phyloP scores from a whole-genome alignment of 2,113 vertebrate species.

The Melierax canorus region DNA sequence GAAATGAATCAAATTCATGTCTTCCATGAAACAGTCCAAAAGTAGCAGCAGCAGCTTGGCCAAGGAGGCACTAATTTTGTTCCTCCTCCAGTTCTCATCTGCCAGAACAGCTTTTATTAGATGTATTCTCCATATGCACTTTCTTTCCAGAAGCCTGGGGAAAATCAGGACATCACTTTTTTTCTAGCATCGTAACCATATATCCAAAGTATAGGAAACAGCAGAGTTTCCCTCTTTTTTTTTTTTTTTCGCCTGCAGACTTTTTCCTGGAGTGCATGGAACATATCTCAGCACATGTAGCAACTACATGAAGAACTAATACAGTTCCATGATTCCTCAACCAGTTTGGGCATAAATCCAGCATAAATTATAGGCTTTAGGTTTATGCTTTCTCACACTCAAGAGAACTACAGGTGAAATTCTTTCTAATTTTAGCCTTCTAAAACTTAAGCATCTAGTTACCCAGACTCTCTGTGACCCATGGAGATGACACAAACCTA shows the following conservation, averaged over 20 bases:
- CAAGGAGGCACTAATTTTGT: neutral
- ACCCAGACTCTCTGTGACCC: neutral
- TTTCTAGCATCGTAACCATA: neutral
- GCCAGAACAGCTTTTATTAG: neutral
- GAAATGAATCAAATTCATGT: slow-evolving; percentile 31
- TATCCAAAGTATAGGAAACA: neutral
- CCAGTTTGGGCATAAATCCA: neutral
- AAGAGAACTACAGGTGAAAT: neutral
- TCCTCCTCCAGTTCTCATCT: neutral
- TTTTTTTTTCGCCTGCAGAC: neutral
- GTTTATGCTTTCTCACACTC: neutral
- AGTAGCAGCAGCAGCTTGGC: neutral
- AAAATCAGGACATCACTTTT: neutral
- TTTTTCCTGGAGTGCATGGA: neutral
- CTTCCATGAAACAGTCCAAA: slow-evolving; percentile 31
- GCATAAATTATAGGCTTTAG: neutral
- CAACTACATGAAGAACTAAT: neutral
- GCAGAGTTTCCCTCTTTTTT: neutral
- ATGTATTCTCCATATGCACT: neutral
- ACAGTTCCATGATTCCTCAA: neutral
- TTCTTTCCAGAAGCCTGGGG: neutral
- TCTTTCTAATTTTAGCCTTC: neutral
- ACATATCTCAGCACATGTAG: neutral
- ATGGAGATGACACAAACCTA: neutral
- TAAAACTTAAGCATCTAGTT: neutral